Percentiles rank a stretch among this genome's conserved stretches.
Conservation (phyloP, 2,113 vertebrate genomes). For the Phaetusa simplex region DNA sequence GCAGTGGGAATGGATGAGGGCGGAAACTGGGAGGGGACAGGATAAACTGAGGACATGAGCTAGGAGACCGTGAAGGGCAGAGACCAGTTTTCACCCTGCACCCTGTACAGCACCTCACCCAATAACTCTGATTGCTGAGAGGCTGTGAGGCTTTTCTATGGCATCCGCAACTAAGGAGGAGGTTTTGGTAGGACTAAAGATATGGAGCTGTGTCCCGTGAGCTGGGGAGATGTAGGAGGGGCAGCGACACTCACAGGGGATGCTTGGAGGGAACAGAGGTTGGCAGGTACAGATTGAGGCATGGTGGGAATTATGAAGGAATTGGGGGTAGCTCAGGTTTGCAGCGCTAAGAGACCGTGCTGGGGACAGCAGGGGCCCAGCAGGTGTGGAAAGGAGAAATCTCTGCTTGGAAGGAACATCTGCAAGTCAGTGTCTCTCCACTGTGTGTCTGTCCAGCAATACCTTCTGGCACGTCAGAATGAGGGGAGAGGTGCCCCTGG, state of each 20-base stretch:
- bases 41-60: background rate
- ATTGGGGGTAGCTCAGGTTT: background rate
- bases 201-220: background rate
- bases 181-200: background rate
- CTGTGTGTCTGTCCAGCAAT: background rate
- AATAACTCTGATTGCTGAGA: background rate
- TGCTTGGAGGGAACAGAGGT: background rate
- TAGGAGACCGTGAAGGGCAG: background rate
- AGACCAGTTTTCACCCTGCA: background rate
- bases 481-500: background rate
- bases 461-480: background rate
- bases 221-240: background rate
- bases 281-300: background rate
- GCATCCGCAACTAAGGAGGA: background rate
- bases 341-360: background rate
- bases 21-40: background rate
- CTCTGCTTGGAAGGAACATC: background rate
- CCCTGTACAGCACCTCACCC: background rate
- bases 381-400: background rate
- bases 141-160: background rate
- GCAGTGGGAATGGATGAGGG: background rate
- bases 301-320: background rate
- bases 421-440: background rate
- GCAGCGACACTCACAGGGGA: background rate
- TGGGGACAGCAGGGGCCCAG: background rate